Evolutionary conservation across 2,888 invertebrate genomes (phyloP), one percentile per base, ranked within the genome.

Genomic region (Helicoverpa assulta): DNA sequence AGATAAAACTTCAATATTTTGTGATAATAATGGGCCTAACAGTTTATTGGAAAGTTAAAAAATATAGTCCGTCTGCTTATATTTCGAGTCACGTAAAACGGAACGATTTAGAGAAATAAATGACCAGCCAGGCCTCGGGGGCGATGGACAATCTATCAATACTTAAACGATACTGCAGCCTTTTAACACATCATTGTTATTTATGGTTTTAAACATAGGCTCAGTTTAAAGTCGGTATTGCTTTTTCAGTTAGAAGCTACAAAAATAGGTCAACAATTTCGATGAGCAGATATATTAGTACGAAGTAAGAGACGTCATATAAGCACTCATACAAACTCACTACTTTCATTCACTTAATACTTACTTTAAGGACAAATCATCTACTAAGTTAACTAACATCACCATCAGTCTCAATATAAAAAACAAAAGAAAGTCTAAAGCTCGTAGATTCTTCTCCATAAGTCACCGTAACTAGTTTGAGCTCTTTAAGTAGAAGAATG

Each of bases 51-150:
- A 68, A 55, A 62, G 59, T 70, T 18, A 29, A 16, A 26, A 61
- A 64, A 69, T 71, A 54, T 60, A 70, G 55, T 58, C 53, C 6
- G n/a, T 16, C 60, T 62, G 43, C 52, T 83, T 78, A 40, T 66
- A 47, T 70, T 81, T 61, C 81, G 18, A 55, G 57, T 37, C 81
- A 82, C 81, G 81, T 82, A 73, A 53, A 43, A 40, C 53, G 63
- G 54, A 71, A 61, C 75, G 81, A 78, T 73, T 81, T 73, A 63
- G 81, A 81, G 70, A 75, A 78, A 81, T 81, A 81, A 83, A 81
- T 83, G 52, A 75, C 72, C 57, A 63, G 65, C 47, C 6, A 43
- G 47, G 47, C 5, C 59, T 50, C 43, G 70, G 61, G 67, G 78
- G 70, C 67, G 61, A 73, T 67, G 60, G 70, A 50, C 69, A 60